Evolutionary conservation across 2,797 vertebrate species (phyloP).

Genomic region (Myotis myotis): DNA sequence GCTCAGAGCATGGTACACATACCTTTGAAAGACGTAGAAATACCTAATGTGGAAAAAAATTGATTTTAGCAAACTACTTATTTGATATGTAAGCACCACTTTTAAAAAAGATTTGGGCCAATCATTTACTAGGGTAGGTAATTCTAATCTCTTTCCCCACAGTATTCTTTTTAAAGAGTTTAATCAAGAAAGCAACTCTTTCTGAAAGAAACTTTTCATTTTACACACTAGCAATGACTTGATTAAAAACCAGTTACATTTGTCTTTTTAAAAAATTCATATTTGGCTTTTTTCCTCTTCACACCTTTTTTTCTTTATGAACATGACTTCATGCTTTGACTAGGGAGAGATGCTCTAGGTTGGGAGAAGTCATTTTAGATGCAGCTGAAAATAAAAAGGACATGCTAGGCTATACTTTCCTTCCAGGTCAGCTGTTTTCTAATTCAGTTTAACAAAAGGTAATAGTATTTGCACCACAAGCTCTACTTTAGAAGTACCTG

Average conservation of each 20-base stretch:
- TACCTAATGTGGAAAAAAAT: background rate
- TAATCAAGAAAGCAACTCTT: background rate
- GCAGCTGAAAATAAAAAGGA: background rate
- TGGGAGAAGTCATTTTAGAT: background rate
- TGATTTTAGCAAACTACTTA: background rate
- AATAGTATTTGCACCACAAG: background rate
- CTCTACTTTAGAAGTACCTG: background rate
- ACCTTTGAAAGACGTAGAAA: constrained; percentile 65
- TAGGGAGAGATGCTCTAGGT: background rate
- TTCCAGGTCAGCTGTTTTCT: background rate
- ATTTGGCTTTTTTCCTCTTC: background rate
- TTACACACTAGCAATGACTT: background rate
- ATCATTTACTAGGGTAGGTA: background rate
- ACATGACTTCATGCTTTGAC: background rate
- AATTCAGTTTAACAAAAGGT: background rate
- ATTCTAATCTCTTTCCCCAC: background rate
- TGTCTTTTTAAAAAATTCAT: background rate
- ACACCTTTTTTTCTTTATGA: background rate
- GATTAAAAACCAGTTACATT: background rate
- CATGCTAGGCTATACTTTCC: background rate
- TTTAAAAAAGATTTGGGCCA: background rate
- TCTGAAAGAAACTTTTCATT: background rate
- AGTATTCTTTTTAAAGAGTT: constrained; percentile 27
- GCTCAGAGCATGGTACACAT: background rate
- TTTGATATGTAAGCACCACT: background rate